Conservation (phyloP, 2,797 vertebrate species). For the Catostomus latipinnis region DNA sequence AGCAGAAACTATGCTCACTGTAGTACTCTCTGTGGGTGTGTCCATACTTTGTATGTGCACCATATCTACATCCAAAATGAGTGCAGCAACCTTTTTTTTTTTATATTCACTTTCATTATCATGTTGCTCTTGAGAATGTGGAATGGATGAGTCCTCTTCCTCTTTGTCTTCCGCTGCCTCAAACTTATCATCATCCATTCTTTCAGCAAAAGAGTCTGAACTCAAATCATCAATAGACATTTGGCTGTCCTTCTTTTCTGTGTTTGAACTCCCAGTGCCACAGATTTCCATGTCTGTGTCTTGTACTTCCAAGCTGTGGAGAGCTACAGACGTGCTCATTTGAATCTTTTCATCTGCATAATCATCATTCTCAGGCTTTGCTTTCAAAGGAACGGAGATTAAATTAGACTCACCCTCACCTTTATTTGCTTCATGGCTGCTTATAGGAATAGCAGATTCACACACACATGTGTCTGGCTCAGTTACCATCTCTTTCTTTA, state of each 20-base stretch:
- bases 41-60: slow-evolving; percentile 43
- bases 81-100: slow-evolving; percentile 38
- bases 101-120: neutral
- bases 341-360: slow-evolving; percentile 12
- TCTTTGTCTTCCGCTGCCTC: slow-evolving; percentile 7
- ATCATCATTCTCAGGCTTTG: neutral
- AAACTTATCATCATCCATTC: neutral
- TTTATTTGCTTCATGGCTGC: neutral
- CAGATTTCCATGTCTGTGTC: neutral
- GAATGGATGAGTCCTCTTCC: neutral
- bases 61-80: slow-evolving; percentile 53
- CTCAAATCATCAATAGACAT: neutral
- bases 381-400: slow-evolving; percentile 17
- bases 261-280: slow-evolving; percentile 8
- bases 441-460: neutral
- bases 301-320: neutral
- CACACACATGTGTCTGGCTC: slow-evolving; percentile 1
- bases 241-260: neutral
- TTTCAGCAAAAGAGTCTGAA: slow-evolving; percentile 3
- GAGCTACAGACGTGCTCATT: neutral
- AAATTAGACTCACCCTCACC: neutral
- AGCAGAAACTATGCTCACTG: slow-evolving; percentile 4
- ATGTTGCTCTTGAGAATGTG: neutral
- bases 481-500: neutral
- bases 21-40: slow-evolving; percentile 10